A percentile compares a stretch with the other conserved stretches of the same genome.
Evolutionary conservation across 37 sponge, comb jelly and placozoan species (phyloP).

Genomic region (Hexactinellida sp.): DNA sequence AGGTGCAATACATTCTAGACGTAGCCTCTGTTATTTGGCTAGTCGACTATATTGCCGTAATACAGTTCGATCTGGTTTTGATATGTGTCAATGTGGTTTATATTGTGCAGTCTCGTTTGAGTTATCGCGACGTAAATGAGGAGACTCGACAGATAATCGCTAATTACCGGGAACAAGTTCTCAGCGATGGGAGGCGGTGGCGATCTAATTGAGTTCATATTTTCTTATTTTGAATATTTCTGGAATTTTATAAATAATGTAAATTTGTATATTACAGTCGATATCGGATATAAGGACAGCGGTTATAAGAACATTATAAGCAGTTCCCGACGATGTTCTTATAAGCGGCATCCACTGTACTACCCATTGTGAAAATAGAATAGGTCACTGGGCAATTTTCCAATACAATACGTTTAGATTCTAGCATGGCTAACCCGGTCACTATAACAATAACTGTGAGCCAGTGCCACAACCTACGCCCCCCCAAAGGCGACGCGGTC

Average conservation of each 20-base stretch:
- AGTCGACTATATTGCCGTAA: not conserved
- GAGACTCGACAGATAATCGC: not conserved
- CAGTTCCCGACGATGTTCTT: no score
- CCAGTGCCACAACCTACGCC: not conserved
- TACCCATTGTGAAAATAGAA: no score
- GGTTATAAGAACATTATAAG: no score
- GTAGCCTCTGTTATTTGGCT: constrained; percentile 9
- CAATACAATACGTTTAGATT: no score
- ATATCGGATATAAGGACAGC: no score
- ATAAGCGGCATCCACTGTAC: no score
- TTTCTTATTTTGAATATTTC: no score
- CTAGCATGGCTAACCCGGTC: not conserved
- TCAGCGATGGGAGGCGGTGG: not conserved
- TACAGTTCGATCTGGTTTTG: not conserved
- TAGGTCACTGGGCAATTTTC: no score
- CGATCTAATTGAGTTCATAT: no score
- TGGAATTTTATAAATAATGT: no score
- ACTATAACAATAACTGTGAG: not conserved
- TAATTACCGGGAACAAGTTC: not conserved
- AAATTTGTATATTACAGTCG: no score
- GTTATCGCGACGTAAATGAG: not conserved
- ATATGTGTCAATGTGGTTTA: not conserved
- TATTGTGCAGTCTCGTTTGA: not conserved
- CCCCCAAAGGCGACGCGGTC: not conserved
- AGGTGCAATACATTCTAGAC: not conserved